These are phyloP conservation scores for Danaus melanippus DNA, from an alignment of 1,140 invertebrate genomes.

Conservation along the genomic window DNA sequence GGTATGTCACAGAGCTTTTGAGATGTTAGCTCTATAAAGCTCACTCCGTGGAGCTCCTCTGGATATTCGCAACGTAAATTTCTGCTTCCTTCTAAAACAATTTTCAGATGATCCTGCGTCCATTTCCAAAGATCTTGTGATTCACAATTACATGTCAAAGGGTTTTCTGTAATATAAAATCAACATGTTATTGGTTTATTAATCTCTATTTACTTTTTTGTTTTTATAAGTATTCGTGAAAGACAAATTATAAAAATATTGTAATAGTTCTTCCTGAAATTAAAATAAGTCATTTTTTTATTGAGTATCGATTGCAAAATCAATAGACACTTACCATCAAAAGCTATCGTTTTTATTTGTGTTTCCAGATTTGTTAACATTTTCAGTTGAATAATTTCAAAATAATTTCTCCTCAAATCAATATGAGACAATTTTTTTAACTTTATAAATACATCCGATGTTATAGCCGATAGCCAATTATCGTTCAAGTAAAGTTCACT, in stretches of 20 bases:
- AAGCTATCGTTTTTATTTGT: slow-evolving; percentile 81
- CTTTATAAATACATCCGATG: slow-evolving; percentile 84
- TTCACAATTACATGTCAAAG: slow-evolving; percentile 86
- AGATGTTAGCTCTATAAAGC: slow-evolving; percentile 84
- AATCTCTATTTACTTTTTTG: no score
- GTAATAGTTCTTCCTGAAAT: no score
- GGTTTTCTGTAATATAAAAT: slow-evolving; percentile 79
- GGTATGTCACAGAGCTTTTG: slow-evolving; percentile 87
- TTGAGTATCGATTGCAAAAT: slow-evolving; percentile 2
- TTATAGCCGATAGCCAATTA: slow-evolving; percentile 86
- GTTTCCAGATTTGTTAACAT: slow-evolving; percentile 84
- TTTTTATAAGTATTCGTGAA: no score
- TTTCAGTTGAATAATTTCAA: slow-evolving; percentile 85
- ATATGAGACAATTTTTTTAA: slow-evolving; percentile 84
- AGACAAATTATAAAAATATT: no score
- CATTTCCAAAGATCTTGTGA: slow-evolving; percentile 90
- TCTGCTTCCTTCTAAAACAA: slow-evolving; percentile 71
- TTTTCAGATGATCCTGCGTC: slow-evolving; percentile 87
- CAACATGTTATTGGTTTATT: no score
- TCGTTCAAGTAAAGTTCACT: slow-evolving; percentile 84
- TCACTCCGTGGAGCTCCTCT: slow-evolving; percentile 80
- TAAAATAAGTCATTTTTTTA: no score
- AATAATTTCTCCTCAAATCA: slow-evolving; percentile 88
- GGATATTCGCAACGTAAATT: slow-evolving; percentile 85
- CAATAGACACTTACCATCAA: slow-evolving; percentile 79